Conservation (phyloP, 1,140 invertebrate genomes). For the Mya arenaria region DNA sequence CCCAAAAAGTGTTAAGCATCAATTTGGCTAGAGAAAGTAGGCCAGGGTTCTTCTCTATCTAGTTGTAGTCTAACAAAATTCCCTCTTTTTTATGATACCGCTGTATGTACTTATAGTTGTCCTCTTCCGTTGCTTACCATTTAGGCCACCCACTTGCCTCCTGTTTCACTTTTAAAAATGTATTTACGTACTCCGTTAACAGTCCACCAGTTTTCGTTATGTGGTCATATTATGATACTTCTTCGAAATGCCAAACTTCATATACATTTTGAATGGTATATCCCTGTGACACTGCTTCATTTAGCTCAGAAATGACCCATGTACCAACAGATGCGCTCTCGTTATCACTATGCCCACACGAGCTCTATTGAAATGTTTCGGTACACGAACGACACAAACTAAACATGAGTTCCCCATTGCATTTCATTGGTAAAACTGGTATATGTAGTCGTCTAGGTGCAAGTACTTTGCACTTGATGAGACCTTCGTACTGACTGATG, state of each 20-base stretch:
- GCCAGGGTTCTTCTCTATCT: slow-evolving; percentile 77
- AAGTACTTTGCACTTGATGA: slow-evolving; percentile 41
- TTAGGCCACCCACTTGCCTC: slow-evolving; percentile 60
- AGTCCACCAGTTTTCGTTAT: slow-evolving; percentile 9
- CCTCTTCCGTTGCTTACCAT: slow-evolving; percentile 39
- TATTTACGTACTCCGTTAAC: slow-evolving; percentile 62
- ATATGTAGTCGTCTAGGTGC: slow-evolving; percentile 24
- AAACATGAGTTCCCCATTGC: slow-evolving; percentile 38
- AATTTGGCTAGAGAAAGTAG: slow-evolving; percentile 55
- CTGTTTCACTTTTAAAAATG: slow-evolving; percentile 67
- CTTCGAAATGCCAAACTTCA: slow-evolving; percentile 51
- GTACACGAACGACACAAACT: slow-evolving; percentile 35
- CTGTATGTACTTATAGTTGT: slow-evolving; percentile 68
- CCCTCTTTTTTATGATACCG: slow-evolving; percentile 67
- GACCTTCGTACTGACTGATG: slow-evolving; percentile 22
- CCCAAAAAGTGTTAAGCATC: slow-evolving; percentile 33
- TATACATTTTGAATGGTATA: background rate
- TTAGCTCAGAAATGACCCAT: slow-evolving; percentile 3
- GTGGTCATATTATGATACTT: slow-evolving; percentile 4
- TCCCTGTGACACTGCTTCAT: slow-evolving; percentile 19
- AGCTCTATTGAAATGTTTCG: background rate
- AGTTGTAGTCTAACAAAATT: slow-evolving; percentile 72
- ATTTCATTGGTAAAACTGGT: slow-evolving; percentile 23
- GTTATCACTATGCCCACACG: slow-evolving; percentile 22
- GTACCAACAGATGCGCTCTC: slow-evolving; percentile 23